Evolutionary conservation across 2,888 invertebrate species (phyloP), one percentile per base, ranked within the genome.

Genomic region (Tipula vernalis): DNA sequence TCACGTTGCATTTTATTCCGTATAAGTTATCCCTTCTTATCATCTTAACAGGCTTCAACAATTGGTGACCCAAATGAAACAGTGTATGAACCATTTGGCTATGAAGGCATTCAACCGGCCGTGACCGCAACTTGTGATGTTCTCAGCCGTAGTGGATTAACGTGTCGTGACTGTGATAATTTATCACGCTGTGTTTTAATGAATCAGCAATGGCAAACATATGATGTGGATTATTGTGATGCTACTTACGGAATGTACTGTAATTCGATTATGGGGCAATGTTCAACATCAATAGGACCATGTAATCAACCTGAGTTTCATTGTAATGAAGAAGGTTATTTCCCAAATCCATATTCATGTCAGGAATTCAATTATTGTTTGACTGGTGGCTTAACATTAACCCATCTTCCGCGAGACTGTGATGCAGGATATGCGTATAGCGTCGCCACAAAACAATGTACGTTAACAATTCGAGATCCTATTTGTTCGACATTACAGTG

Each of bases 271-370:
- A 39, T 39, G 15, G n/a, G 39, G 4, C 36, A 39, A 8, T 84
- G 84, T 15, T 84, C 84, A 15, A 84, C 2, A 2, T 84, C 84
- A 39, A 39, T n/a, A 8, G 84, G 84, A 39, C n/a, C 84, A 41
- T 84, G 84, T 84, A 36, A 84, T n/a, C 39, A 47, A 47, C 6
- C 4, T 8, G 28, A 15, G 2, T 86, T 86, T 51, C 28, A 36
- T 36, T 86, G 86, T 47, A n/a, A 51, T n/a, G n/a, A 47, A 5
- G 51, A 86, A 86, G 86, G 86, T 36, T 86, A 36, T 36, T 84
- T 84, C 36, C 84, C 84, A 39, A 84, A 39, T n/a, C 84, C 84
- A 10, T 84, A 3, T n/a, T 6, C 84, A 39, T 84, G 84, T 4
- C 84, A 84, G 5, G 15, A 84, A 39, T 84, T 13, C 0, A 4